These are phyloP conservation scores for Galeopsomyia nigrocyanea DNA, from an alignment of 2,888 invertebrate genomes.

Conservation along the genomic window DNA sequence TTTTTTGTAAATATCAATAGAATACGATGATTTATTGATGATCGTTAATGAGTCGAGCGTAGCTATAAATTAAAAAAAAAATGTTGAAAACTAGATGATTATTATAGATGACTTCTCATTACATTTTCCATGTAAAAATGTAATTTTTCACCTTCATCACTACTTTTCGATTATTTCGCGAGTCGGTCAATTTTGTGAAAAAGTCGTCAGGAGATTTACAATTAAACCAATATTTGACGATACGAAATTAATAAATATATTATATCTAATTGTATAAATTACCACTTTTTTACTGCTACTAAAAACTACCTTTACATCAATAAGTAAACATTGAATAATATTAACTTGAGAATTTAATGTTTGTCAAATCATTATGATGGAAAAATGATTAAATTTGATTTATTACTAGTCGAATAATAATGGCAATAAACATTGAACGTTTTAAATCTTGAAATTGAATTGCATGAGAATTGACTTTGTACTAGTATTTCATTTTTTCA, in stretches of 20 bases:
- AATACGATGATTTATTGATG: constrained; percentile 38
- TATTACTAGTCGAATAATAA: constrained; percentile 20
- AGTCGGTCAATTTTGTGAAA: constrained; percentile 28
- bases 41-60: constrained; percentile 37
- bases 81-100: constrained; percentile 43
- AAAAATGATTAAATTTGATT: not conserved
- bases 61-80: constrained; percentile 39
- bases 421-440: constrained; percentile 40
- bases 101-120: constrained; percentile 37
- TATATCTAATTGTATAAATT: constrained; percentile 39
- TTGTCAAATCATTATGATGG: constrained; percentile 20
- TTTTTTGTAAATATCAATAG: constrained; percentile 49
- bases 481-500: not conserved
- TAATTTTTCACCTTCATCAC: constrained; percentile 34
- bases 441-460: constrained; percentile 1
- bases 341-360: not conserved
- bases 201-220: constrained; percentile 22
- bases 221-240: constrained; percentile 41
- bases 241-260: constrained; percentile 29
- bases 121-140: constrained; percentile 45
- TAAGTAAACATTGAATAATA: constrained; percentile 4
- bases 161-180: constrained; percentile 28
- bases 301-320: not conserved
- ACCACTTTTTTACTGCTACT: constrained; percentile 38
- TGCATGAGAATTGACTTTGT: too few relatives aligned